Conservation (phyloP, 2,113 vertebrate genomes). For the Hipposideros armiger region DNA sequence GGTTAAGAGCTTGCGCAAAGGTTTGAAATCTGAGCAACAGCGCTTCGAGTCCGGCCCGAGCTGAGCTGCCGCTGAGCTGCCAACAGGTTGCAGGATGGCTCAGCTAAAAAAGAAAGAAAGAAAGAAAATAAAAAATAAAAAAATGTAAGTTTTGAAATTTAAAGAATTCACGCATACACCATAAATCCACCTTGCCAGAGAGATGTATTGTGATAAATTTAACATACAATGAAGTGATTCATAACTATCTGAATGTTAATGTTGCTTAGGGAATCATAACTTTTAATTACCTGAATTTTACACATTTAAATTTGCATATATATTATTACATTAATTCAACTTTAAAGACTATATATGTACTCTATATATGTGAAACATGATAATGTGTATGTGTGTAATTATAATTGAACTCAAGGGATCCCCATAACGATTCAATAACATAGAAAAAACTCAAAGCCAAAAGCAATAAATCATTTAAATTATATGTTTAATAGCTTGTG, state of each 20-base stretch:
- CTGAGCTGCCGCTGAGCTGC: too few species aligned
- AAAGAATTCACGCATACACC: slow-evolving; percentile 27
- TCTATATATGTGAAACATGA: slow-evolving; percentile 69
- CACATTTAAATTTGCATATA: slow-evolving; percentile 77
- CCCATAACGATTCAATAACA: slow-evolving; percentile 85
- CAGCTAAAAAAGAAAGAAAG: too few species aligned
- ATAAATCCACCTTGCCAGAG: slow-evolving; percentile 33
- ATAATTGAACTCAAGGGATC: slow-evolving; percentile 82
- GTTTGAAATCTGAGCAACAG: too few species aligned
- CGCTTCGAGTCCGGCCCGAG: too few species aligned
- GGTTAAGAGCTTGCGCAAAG: too few species aligned
- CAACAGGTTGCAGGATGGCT: too few species aligned
- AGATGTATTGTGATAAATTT: slow-evolving; percentile 56
- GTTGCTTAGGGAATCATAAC: slow-evolving; percentile 67
- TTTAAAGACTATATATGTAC: slow-evolving; percentile 69
- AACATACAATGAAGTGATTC: slow-evolving; percentile 51
- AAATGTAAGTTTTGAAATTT: slow-evolving; percentile 15
- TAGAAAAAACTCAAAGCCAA: slow-evolving; percentile 79
- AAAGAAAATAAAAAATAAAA: not conserved
- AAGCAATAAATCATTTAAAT: slow-evolving; percentile 86
- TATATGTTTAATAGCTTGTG: slow-evolving; percentile 80
- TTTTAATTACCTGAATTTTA: slow-evolving; percentile 81
- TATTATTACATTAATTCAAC: slow-evolving; percentile 66
- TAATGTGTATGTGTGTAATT: slow-evolving; percentile 67
- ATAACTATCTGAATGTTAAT: slow-evolving; percentile 59